Percentiles rank a stretch among this genome's conserved stretches.
phyloP scores from a whole-genome alignment of 2,888 invertebrate species.

The Drosophila prolongata region DNA sequence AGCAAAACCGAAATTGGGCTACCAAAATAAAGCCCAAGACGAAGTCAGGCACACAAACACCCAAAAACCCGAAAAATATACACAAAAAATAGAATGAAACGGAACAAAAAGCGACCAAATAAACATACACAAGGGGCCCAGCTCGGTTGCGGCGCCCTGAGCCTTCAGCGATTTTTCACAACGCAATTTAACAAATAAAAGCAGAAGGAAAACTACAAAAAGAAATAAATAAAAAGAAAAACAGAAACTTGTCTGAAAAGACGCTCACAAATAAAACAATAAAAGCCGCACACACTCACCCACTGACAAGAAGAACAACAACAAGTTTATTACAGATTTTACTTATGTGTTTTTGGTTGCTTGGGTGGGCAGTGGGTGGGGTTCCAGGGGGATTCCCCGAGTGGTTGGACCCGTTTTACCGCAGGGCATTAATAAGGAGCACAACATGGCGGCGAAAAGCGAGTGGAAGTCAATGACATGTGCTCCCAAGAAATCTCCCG shows the following conservation, averaged over 20 bases:
- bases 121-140: conserved; percentile 39
- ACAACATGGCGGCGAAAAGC: conserved; percentile 53
- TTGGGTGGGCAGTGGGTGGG: conserved; percentile 9
- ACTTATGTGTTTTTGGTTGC: conserved; percentile 71
- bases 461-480: conserved; percentile 55
- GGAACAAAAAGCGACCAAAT: conserved; percentile 26
- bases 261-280: conserved; percentile 78
- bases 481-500: conserved; percentile 31
- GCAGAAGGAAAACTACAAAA: conserved; percentile 46
- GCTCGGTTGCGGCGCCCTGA: conserved; percentile 42
- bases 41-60: conserved; percentile 56
- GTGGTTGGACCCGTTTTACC: conserved; percentile 48
- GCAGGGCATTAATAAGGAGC: conserved; percentile 75
- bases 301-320: conserved; percentile 45
- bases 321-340: conserved; percentile 79
- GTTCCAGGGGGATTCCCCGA: background rate
- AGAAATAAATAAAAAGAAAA: conserved; percentile 31
- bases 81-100: conserved; percentile 16
- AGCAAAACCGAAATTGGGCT: conserved; percentile 74
- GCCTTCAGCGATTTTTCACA: conserved; percentile 76
- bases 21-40: conserved; percentile 68
- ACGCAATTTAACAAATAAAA: conserved; percentile 79
- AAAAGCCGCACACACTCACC: conserved; percentile 59
- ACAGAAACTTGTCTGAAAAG: conserved; percentile 60
- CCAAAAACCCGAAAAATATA: conserved; percentile 32